Evolutionary conservation across 2,888 invertebrate species (phyloP).

Genomic region (Oxytorus armatus): DNA sequence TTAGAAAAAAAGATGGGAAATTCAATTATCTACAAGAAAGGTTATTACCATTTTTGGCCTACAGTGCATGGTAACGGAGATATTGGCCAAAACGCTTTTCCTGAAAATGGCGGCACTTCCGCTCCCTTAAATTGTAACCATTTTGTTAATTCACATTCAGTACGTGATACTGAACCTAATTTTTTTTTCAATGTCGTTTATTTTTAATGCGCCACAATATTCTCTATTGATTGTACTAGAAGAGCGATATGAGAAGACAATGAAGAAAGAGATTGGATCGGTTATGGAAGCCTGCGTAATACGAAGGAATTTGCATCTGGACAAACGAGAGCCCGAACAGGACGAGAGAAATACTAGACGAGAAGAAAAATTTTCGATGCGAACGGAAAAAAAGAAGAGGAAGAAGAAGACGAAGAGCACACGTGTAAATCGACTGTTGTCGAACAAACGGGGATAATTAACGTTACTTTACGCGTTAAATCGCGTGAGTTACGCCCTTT

Average conservation of each 20-base stretch:
- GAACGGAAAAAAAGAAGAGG: slow-evolving; percentile 56
- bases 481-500: slow-evolving; percentile 24
- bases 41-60: too few relatives aligned
- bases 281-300: slow-evolving; percentile 33
- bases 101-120: too few relatives aligned
- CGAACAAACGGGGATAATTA: slow-evolving; percentile 32
- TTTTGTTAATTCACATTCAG: too few relatives aligned
- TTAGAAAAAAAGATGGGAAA: too few relatives aligned
- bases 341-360: slow-evolving; percentile 50
- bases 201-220: too few relatives aligned
- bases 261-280: slow-evolving; percentile 28
- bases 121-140: too few relatives aligned
- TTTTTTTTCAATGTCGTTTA: too few relatives aligned
- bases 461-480: background rate
- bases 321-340: slow-evolving; percentile 12
- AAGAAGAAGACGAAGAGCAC: slow-evolving; percentile 48
- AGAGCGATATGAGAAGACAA: slow-evolving; percentile 15
- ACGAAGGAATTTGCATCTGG: slow-evolving; percentile 59
- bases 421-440: background rate
- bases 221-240: too few relatives aligned
- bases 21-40: too few relatives aligned
- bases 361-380: slow-evolving; percentile 16
- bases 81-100: too few relatives aligned
- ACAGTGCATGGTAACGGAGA: too few relatives aligned
- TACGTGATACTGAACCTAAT: too few relatives aligned